Evolutionary conservation across 2,797 vertebrate genomes (phyloP), one percentile per base, ranked within the genome.

Genomic region (Fratercula arctica): DNA sequence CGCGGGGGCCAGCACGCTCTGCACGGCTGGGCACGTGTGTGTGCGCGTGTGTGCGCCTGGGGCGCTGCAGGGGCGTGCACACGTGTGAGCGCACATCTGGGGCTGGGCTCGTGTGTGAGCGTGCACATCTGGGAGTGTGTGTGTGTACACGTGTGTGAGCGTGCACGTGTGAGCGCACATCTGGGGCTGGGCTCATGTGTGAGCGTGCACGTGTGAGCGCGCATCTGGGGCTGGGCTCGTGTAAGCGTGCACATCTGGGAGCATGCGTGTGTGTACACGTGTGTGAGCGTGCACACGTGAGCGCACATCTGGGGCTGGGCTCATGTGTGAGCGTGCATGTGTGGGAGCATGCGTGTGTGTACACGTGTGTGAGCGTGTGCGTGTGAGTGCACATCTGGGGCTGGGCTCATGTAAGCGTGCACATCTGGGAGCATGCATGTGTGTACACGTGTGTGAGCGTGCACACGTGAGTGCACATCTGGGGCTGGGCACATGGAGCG

Each of bases 341-440:
- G 16, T 43, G 43, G 43, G 43, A 43, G 43, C 43, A 43, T 43
- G 43, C 43, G 7, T 43, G 43, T 43, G 43, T 43, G 41, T 43
- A 43, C 41, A 43, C 10, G 2, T 16, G 7, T 6, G 20, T 6
- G 60, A 5, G 16, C 0, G 19, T 59, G 8, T 10, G 1, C 0
- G 5, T 23, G 18, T 10, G 8, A 6, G 66, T 7, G 31, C 45
- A n/a, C 41, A 9, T 26, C 15, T 53, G n/a, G 28, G 48, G 26
- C 41, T 51, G 39, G 43, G 11, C 17, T 14, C 13, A 17, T 18
- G 31, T 12, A 41, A 45, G 63, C 9, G 9, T 25, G 60, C 37
- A 19, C 26, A 29, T 54, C 16, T 54, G 53, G 15, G 53, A 48
- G 46, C 46, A 48, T 21, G 21, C 6, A 6, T 43, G 41, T 43